Percentiles rank a stretch among this genome's conserved stretches.
Conservation (phyloP, 2,113 vertebrate genomes). For the Cepphus grylle region DNA sequence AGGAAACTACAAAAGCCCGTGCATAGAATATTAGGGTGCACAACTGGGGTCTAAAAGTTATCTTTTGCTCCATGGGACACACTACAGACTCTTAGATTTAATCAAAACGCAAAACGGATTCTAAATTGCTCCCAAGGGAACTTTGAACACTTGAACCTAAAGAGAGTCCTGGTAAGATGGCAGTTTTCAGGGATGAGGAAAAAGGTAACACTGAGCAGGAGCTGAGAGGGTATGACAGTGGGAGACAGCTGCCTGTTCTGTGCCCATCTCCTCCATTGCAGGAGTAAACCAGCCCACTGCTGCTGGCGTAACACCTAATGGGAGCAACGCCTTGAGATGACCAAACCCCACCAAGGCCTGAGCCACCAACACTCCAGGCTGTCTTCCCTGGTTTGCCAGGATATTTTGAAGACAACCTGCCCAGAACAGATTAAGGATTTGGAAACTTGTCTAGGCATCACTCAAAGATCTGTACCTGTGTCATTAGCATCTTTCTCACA, state of each 20-base stretch:
- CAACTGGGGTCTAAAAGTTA: not conserved
- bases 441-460: not conserved
- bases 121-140: not conserved
- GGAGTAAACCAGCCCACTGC: not conserved
- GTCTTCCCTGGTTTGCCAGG: not conserved
- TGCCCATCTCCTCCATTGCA: not conserved
- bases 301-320: not conserved
- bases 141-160: not conserved
- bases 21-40: not conserved
- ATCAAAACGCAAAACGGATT: not conserved
- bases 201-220: fast-evolving
- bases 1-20: not conserved
- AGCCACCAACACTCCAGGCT: not conserved
- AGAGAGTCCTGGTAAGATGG: not conserved
- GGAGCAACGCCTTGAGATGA: not conserved
- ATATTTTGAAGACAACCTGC: not conserved
- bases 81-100: not conserved
- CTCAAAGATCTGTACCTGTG: not conserved
- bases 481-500: not conserved
- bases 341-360: not conserved
- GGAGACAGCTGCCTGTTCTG: not conserved
- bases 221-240: not conserved
- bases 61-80: not conserved
- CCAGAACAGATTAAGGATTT: not conserved
- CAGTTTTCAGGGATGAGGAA: not conserved